Conservation (phyloP, 2,797 vertebrate genomes). For the Nasua narica region DNA sequence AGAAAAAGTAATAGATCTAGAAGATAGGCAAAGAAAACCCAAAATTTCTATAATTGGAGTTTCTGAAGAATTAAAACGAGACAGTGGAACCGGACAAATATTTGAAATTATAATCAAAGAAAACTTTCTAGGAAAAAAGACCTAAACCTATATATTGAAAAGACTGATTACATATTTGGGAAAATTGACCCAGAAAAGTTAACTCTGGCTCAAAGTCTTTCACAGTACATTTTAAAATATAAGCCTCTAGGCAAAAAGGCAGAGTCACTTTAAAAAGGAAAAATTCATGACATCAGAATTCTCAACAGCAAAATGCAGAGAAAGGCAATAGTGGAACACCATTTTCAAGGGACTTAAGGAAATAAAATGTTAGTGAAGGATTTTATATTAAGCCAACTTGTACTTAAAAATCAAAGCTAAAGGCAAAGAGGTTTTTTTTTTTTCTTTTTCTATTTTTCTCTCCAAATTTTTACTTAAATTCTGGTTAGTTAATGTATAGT, state of each 20-base stretch:
- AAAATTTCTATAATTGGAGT: neutral
- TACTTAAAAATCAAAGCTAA: neutral
- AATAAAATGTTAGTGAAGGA: neutral
- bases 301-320: neutral
- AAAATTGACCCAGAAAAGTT: neutral
- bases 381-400: neutral
- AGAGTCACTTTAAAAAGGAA: neutral
- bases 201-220: neutral
- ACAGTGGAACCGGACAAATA: neutral
- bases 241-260: neutral
- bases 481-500: neutral
- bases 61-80: neutral
- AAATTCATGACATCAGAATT: neutral
- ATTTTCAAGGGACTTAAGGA: neutral
- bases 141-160: neutral
- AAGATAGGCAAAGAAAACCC: neutral
- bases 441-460: neutral
- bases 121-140: neutral
- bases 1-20: neutral
- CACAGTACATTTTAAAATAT: neutral
- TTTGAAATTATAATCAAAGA: neutral
- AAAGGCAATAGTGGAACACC: neutral
- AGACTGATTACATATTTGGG: neutral
- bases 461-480: neutral
- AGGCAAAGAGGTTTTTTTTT: neutral